These are phyloP conservation scores for Spilogale gracilis DNA, from an alignment of 2,113 vertebrate genomes.

Conservation along the genomic window DNA sequence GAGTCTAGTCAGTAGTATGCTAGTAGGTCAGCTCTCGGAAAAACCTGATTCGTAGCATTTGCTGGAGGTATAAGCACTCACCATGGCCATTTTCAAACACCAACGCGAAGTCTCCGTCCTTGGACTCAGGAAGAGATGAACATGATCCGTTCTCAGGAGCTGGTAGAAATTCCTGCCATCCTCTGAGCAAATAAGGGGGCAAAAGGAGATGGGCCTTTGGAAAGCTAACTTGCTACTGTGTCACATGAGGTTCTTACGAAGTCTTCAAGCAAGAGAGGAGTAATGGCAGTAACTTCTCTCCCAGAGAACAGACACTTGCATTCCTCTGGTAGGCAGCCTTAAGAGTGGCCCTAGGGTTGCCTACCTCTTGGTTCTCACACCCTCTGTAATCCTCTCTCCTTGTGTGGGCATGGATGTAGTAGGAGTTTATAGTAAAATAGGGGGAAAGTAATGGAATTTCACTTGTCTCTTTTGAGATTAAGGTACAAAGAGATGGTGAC, in stretches of 20 bases:
- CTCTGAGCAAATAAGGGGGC: not conserved
- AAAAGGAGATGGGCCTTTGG: not conserved
- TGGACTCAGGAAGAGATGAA: not conserved
- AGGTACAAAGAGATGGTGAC: not conserved
- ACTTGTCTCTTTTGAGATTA: not conserved
- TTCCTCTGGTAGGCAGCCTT: not conserved
- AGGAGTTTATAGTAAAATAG: not conserved
- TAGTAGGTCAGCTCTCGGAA: not conserved
- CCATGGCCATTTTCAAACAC: not conserved
- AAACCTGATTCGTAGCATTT: not conserved
- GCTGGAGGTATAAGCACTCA: not conserved
- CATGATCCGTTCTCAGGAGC: not conserved
- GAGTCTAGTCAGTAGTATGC: not conserved
- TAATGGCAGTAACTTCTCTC: not conserved
- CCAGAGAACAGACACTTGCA: not conserved
- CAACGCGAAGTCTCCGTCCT: not conserved
- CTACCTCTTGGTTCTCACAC: not conserved
- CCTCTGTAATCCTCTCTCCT: not conserved
- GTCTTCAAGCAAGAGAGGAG: not conserved
- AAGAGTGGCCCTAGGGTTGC: not conserved
- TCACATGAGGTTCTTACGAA: not conserved
- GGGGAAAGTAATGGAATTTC: not conserved
- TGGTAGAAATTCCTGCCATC: not conserved
- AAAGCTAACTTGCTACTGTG: not conserved
- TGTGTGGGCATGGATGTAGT: not conserved